Base-by-base conservation (phyloP, 2,113 vertebrate species). In the Mesocricetus auratus region DNA sequence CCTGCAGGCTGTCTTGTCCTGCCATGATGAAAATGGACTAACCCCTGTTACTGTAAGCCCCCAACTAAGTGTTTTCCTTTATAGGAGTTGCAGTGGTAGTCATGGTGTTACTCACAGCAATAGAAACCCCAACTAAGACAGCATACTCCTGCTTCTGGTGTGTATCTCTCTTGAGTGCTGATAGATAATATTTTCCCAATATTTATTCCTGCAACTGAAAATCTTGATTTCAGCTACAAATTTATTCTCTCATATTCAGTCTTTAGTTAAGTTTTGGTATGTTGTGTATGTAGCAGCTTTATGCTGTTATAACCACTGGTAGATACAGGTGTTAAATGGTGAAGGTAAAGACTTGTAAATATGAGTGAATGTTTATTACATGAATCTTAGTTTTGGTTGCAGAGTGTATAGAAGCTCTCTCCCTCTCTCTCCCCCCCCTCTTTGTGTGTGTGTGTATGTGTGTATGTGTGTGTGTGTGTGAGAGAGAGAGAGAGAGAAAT, bases 351-450 rank as follows among this genome's bases (percentile, higher is more conserved):
- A 2, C 42, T 50, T 77, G 13, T 77, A 45, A 31, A 47, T 86
- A 87, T 93, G 36, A 75, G 58, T 36, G 66, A 89, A 1, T 95
- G 13, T 91, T 94, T 92, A 81, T 50, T 66, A 79, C 74, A 9
- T n/a, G 68, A 17, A 71, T 69, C 68, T 75, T 86, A 42, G 4
- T 60, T 90, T 8, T 19, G 29, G 9, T n/a, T 75, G 42, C 8
- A 93, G 36, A 47, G 2, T 71, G 3, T 53, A 53, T 39, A 82
- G 79, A 77, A 10, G 7, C 50, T 53, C 50, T 53, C 50, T 53
- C 53, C 15, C 12, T 56, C 53, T 56, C 53, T 56, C 53, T 56
- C 53, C 15, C 53, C 15, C 15, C 53, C 15, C 12, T 56, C 53
- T 56, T 13, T 56, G 12, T 56, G 12, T 56, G 11, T 56, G 11